Conservation (phyloP, 2,113 vertebrate genomes). For the Tachysurus fulvidraco region DNA sequence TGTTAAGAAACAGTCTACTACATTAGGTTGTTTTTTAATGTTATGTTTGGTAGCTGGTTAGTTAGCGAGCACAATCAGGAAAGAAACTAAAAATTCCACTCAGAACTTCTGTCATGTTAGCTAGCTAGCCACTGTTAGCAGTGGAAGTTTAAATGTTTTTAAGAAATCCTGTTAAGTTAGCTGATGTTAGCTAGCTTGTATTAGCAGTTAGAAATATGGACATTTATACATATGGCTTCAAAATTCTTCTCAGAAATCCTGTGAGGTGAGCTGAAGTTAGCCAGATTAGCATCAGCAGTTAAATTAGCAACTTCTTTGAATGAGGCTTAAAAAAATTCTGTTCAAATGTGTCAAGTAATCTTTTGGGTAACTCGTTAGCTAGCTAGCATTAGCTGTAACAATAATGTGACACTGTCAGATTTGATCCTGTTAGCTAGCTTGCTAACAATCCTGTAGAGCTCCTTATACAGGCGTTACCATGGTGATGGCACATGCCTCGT, state of each 20-base stretch:
- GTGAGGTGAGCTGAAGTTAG: background rate
- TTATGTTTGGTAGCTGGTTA: background rate
- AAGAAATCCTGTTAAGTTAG: background rate
- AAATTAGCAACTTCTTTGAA: background rate
- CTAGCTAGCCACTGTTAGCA: background rate
- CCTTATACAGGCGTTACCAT: background rate
- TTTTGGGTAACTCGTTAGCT: background rate
- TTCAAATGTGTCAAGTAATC: background rate
- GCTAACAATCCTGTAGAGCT: background rate
- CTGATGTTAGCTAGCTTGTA: background rate
- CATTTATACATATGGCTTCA: background rate
- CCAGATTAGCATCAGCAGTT: background rate
- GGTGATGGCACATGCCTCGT: background rate
- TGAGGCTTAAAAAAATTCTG: background rate
- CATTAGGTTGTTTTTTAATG: background rate
- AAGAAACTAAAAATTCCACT: background rate
- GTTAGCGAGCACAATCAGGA: background rate
- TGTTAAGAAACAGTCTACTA: background rate
- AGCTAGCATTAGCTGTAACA: background rate
- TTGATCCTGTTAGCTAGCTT: background rate
- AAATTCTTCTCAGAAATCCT: background rate
- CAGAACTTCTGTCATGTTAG: background rate
- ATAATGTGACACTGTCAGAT: background rate
- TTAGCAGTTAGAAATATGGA: background rate
- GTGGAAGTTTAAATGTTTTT: background rate